Conservation (phyloP, 2,888 invertebrate species). For the Eupsilia transversa region DNA sequence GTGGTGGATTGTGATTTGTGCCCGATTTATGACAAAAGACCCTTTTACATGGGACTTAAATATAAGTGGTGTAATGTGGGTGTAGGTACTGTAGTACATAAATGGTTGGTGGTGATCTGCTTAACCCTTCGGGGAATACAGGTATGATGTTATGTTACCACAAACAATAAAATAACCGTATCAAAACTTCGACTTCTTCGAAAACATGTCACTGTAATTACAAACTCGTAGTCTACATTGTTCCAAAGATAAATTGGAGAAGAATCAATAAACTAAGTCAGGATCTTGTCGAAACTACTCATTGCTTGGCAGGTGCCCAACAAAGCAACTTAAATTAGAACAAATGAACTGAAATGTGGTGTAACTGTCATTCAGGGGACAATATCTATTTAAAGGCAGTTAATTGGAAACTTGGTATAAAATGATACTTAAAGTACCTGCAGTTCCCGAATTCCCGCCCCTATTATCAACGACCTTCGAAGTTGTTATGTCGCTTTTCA, state of each 20-base stretch:
- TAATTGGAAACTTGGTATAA: background rate
- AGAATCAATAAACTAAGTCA: slow-evolving; percentile 63
- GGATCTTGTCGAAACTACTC: slow-evolving; percentile 67
- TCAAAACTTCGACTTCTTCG: background rate
- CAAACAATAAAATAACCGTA: background rate
- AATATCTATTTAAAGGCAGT: background rate
- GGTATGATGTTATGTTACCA: no score
- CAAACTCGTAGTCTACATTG: slow-evolving; percentile 15
- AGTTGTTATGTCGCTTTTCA: background rate
- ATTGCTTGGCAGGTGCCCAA: slow-evolving; percentile 71
- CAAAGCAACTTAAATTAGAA: slow-evolving; percentile 67
- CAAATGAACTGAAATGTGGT: slow-evolving; percentile 65
- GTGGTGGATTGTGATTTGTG: no score
- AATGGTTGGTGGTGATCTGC: no score
- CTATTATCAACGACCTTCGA: background rate
- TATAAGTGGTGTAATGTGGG: no score
- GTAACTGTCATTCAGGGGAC: slow-evolving; percentile 21
- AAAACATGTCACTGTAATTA: slow-evolving; percentile 20
- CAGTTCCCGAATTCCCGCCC: background rate
- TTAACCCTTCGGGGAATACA: background rate
- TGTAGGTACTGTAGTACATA: background rate
- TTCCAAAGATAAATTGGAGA: slow-evolving; percentile 53
- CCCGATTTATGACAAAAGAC: background rate
- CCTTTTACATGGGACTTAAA: background rate
- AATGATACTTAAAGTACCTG: background rate